Conservation (phyloP, 35 echinoderm and acorn worm genomes). For the Apostichopus californicus region DNA sequence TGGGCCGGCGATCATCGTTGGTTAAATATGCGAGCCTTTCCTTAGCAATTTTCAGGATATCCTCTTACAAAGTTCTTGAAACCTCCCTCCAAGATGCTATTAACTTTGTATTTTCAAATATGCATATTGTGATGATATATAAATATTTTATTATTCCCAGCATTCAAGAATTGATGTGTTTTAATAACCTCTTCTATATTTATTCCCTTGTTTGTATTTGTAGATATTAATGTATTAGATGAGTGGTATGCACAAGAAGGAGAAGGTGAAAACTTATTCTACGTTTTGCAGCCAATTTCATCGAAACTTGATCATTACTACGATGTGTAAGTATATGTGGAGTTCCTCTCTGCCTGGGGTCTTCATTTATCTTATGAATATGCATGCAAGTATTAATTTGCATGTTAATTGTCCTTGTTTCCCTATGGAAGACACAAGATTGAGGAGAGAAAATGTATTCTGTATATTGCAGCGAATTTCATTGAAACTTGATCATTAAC, state of each 20-base stretch:
- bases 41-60: too few species aligned
- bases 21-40: too few species aligned
- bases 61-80: too few species aligned
- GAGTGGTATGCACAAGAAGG: conserved; percentile 91
- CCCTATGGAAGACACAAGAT: conserved; percentile 82
- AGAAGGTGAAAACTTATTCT: conserved; percentile 75
- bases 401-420: background rate
- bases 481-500: conserved; percentile 80
- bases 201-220: background rate
- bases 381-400: too few species aligned
- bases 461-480: conserved; percentile 87
- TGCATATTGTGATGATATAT: too few species aligned
- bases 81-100: too few species aligned
- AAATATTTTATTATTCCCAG: background rate
- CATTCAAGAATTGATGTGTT: background rate
- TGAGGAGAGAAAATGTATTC: conserved; percentile 61
- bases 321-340: conserved; percentile 76
- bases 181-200: background rate
- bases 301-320: conserved; percentile 91
- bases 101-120: too few species aligned
- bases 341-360: too few species aligned
- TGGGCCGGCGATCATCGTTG: too few species aligned
- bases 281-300: conserved; percentile 88
- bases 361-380: too few species aligned
- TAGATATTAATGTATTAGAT: conserved; percentile 96